phyloP scores from a whole-genome alignment of 2,797 vertebrate genomes.

The Enteromius afrohamiltoni region DNA sequence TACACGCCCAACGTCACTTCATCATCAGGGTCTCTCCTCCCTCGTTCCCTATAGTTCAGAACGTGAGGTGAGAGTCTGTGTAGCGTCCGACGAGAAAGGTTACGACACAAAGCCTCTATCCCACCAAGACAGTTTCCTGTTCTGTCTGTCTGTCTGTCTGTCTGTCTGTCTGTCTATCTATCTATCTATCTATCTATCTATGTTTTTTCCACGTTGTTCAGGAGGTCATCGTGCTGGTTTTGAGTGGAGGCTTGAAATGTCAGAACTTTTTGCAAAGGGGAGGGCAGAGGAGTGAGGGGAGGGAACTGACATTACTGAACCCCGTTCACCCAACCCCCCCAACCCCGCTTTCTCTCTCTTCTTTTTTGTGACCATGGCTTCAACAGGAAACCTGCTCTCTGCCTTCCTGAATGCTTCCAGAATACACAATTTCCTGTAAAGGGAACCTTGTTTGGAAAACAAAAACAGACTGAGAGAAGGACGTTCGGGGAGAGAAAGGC shows the following conservation, averaged over 20 bases:
- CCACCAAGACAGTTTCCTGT: background rate
- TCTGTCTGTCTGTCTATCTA: slow-evolving; percentile 39
- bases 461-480: slow-evolving; percentile 79
- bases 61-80: slow-evolving; percentile 21
- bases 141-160: background rate
- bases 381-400: slow-evolving; percentile 76
- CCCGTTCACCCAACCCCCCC: slow-evolving; percentile 42
- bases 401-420: slow-evolving; percentile 82
- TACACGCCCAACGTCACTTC: slow-evolving; percentile 71
- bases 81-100: background rate
- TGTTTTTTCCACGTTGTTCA: slow-evolving; percentile 33
- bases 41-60: slow-evolving; percentile 19
- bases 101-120: background rate
- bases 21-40: slow-evolving; percentile 51
- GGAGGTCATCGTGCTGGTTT: slow-evolving; percentile 53
- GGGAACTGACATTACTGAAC: slow-evolving; percentile 64
- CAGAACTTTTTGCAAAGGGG: slow-evolving; percentile 63
- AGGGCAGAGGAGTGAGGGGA: slow-evolving; percentile 62
- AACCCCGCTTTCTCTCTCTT: slow-evolving; percentile 34
- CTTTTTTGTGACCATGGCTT: slow-evolving; percentile 56
- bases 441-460: slow-evolving; percentile 79
- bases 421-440: slow-evolving; percentile 84
- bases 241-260: slow-evolving; percentile 65
- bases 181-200: slow-evolving; percentile 35
- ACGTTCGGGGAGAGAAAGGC: slow-evolving; percentile 72